Evolutionary conservation across 2,888 invertebrate genomes (phyloP).

Genomic region (Pseudococcus jackbeardsleyi): DNA sequence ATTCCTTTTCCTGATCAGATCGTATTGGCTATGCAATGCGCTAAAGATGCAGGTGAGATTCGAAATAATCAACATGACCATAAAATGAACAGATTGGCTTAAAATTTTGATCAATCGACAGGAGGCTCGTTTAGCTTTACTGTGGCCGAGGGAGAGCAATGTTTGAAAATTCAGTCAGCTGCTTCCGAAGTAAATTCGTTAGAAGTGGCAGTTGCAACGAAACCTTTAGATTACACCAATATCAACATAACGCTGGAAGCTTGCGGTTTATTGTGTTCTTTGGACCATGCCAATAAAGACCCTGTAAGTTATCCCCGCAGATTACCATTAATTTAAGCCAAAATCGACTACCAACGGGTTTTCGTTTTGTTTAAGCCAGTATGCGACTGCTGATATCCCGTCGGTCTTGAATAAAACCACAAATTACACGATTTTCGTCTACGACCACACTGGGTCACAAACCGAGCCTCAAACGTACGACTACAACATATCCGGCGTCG

Average conservation of each 20-base stretch:
- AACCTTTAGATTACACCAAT: slow-evolving; percentile 59
- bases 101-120: neutral
- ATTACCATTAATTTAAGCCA: neutral
- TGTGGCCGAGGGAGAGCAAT: slow-evolving; percentile 61
- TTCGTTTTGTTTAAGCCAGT: slow-evolving; percentile 60
- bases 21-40: slow-evolving; percentile 75
- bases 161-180: slow-evolving; percentile 51
- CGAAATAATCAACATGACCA: neutral
- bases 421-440: slow-evolving; percentile 55
- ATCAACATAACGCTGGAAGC: slow-evolving; percentile 60
- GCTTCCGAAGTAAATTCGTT: slow-evolving; percentile 44
- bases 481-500: slow-evolving; percentile 58
- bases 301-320: slow-evolving; percentile 21
- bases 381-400: slow-evolving; percentile 31
- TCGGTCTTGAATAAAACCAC: slow-evolving; percentile 37
- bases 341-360: neutral
- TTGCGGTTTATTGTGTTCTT: slow-evolving; percentile 58
- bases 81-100: no score
- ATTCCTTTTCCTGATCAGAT: slow-evolving; percentile 76
- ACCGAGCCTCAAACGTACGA: slow-evolving; percentile 4
- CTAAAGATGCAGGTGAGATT: slow-evolving; percentile 65
- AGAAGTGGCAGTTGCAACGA: slow-evolving; percentile 21
- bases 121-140: slow-evolving; percentile 62
- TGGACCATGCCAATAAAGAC: neutral
- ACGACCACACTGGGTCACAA: neutral